Base-by-base conservation (phyloP, 2,113 vertebrate genomes). In the western clawed frog (Xenopus tropicalis) region DNA sequence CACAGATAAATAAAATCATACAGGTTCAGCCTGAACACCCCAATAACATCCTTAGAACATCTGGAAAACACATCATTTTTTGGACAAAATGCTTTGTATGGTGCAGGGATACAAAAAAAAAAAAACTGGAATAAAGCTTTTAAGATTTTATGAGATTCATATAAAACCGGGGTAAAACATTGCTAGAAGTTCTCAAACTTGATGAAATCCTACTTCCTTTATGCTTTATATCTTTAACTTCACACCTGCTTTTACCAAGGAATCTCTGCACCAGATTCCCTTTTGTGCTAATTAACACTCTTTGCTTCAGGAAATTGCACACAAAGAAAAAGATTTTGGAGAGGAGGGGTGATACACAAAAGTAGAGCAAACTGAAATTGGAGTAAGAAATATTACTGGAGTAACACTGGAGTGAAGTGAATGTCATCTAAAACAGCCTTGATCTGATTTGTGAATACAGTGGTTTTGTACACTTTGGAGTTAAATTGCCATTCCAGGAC, bases 1-100 rank as follows among this genome's bases (percentile, higher is more conserved):
- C 66, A 69, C 37, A 76, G 58, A 54, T 69, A 69, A 76, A 63
- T 76, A 46, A 66, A 76, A 76, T 76, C 73, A 76, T 69, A 68
- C 57, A 59, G 57, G 56, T 61, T 74, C 43, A 68, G 65, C 20
- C 21, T 46, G 72, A 76, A 69, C 59, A 76, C 66, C 66, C 73
- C 73, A 76, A 76, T 52, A 76, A 29, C 65, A 44, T 76, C 48
- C 61, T 22, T 42, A 11, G 20, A 48, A 69, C 73, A 76, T 76
- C 73, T 76, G 73, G 73, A 69, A 56, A 76, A 69, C 66, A 76
- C 73, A 76, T 76, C 73, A 61, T 14, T 20, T 58, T 52, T 21
- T 61, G 44, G 66, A 19, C 43, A 54, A 24, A 76, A 57, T 57
- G 48, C 14, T 25, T 67, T 61, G 37, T 63, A 69, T 54, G 57